Evolutionary conservation across 2,113 vertebrate species (phyloP).

Genomic region (Oryzias javanicus): DNA sequence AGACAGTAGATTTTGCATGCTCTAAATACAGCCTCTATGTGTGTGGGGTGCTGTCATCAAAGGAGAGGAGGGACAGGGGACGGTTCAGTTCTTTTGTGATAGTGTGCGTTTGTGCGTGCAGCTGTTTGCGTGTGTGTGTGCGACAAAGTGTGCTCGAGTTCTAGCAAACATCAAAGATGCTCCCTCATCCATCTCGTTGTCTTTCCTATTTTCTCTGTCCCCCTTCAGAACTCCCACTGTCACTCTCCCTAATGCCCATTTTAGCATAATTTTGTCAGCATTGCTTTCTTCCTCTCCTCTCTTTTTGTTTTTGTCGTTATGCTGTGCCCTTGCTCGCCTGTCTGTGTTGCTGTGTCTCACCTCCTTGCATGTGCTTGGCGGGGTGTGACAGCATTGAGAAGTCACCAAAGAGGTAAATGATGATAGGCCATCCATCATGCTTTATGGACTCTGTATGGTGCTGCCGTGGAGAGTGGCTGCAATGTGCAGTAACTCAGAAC

Average conservation of each 20-base stretch:
- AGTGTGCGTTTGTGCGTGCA: conserved; percentile 10
- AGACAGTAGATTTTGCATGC: conserved; percentile 78
- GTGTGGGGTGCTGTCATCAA: conserved; percentile 68
- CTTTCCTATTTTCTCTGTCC: conserved; percentile 34
- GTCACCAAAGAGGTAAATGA: conserved; percentile 79
- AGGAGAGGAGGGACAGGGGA: conserved; percentile 58
- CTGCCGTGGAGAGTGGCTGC: conserved; percentile 69
- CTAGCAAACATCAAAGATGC: conserved; percentile 61
- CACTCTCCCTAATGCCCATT: conserved; percentile 55
- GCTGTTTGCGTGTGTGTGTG: conserved; percentile 32
- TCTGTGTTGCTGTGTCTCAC: conserved; percentile 61
- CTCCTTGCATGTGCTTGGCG: conserved; percentile 64
- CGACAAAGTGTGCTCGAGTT: conserved; percentile 44
- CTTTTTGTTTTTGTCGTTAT: conserved; percentile 27
- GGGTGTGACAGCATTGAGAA: conserved; percentile 75
- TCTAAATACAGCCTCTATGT: conserved; percentile 75
- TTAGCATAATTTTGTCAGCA: conserved; percentile 62
- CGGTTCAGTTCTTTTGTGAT: conserved; percentile 50
- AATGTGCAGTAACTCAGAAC: conserved; percentile 73
- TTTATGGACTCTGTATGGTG: conserved; percentile 75
- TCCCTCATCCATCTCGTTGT: conserved; percentile 53
- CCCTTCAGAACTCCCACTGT: conserved; percentile 33
- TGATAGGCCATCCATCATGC: conserved; percentile 76
- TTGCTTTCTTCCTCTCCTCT: conserved; percentile 26
- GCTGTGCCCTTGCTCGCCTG: conserved; percentile 43